Conservation (phyloP, 1,140 invertebrate species). For the Eriosoma lanigerum region DNA sequence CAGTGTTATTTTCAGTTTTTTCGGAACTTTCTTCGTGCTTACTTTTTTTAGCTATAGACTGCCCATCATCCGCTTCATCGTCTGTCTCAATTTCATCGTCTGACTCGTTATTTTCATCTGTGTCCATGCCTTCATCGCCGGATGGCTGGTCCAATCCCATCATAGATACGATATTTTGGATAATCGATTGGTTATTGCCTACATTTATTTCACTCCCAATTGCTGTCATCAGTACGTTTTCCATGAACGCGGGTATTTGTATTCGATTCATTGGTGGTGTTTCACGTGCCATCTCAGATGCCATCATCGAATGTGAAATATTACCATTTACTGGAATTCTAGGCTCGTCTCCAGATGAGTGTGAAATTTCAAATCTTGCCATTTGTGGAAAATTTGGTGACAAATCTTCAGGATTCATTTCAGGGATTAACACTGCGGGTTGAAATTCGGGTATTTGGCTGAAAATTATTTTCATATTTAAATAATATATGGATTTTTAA, state of each 20-base stretch:
- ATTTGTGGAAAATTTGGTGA: too few relatives aligned
- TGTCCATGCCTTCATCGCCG: too few relatives aligned
- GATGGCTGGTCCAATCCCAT: neutral
- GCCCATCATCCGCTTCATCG: neutral
- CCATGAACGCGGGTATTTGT: neutral
- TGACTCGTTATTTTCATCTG: too few relatives aligned
- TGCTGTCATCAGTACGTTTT: neutral
- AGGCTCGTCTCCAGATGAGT: neutral
- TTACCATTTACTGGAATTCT: neutral
- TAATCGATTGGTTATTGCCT: neutral
- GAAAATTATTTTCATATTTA: neutral
- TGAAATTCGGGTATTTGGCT: conserved; percentile 16
- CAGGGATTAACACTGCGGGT: neutral
- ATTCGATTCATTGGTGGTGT: too few relatives aligned
- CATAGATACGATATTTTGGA: neutral
- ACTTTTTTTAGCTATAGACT: neutral
- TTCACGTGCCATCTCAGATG: too few relatives aligned
- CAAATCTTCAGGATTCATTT: neutral
- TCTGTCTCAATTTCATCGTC: neutral
- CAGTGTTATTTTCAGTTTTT: too few relatives aligned
- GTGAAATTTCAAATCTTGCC: too few relatives aligned
- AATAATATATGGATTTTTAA: too few relatives aligned
- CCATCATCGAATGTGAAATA: too few relatives aligned
- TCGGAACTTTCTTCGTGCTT: neutral
- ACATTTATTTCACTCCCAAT: too few relatives aligned